phyloP scores from a whole-genome alignment of 92 coral and sea anemone genomes.

The Isaurus tuberculatus region DNA sequence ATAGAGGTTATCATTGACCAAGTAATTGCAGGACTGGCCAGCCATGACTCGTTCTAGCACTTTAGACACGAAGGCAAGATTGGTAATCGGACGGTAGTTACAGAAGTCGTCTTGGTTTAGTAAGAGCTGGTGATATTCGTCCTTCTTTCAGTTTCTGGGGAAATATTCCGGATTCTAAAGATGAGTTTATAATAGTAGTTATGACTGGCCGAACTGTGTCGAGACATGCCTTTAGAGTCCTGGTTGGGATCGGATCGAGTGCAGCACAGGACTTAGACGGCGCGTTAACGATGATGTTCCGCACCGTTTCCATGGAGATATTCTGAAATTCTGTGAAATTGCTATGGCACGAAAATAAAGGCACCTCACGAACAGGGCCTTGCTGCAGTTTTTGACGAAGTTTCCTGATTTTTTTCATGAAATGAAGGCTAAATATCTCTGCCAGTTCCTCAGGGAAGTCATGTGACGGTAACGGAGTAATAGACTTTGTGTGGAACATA shows the following conservation, averaged over 20 bases:
- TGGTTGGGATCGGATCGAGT: conserved; percentile 33
- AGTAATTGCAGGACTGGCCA: no score
- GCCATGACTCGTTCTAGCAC: no score
- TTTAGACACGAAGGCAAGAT: no score
- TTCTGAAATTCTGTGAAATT: conserved; percentile 8
- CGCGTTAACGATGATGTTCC: conserved; percentile 1
- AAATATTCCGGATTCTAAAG: not conserved
- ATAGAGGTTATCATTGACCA: no score
- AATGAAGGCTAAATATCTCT: not conserved
- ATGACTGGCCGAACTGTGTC: conserved; percentile 9
- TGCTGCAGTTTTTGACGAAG: not conserved
- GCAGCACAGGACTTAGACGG: conserved; percentile 43
- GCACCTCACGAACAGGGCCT: not conserved
- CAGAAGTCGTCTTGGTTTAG: no score
- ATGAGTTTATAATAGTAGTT: conserved; percentile 4
- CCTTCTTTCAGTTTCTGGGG: not conserved
- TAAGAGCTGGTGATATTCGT: no score
- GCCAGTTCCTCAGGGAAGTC: no score
- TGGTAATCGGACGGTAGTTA: no score
- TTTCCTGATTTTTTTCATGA: not conserved
- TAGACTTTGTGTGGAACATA: no score
- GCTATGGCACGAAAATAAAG: not conserved
- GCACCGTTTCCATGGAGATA: conserved; percentile 32
- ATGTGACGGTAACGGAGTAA: no score
- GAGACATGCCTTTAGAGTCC: conserved; percentile 16